Evolutionary conservation across 2,888 invertebrate species (phyloP).

Genomic region (Phalangium opilio): DNA sequence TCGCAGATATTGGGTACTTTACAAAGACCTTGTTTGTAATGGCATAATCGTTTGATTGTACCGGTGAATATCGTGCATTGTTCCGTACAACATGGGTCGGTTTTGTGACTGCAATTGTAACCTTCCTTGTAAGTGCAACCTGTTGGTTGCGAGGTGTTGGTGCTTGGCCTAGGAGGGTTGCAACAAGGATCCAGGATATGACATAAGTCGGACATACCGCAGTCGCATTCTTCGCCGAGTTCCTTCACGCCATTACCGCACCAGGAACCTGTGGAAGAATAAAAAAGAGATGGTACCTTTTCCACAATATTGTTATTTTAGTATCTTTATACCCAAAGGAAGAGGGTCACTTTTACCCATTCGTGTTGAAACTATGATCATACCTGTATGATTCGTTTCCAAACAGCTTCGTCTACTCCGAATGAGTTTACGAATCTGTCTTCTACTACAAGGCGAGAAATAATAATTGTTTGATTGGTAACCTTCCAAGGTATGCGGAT

Average conservation of each 20-base stretch:
- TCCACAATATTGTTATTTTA: no score
- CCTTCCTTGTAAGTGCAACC: not conserved
- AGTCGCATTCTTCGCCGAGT: conserved; percentile 2
- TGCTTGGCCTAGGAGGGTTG: not conserved
- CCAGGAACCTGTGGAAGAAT: not conserved
- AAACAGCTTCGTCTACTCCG: no score
- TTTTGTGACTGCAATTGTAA: not conserved
- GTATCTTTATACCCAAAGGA: no score
- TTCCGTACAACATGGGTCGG: not conserved
- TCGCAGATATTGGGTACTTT: not conserved
- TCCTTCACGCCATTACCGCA: not conserved
- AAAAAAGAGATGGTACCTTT: no score
- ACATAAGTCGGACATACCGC: not conserved
- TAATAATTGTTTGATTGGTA: no score
- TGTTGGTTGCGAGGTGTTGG: not conserved
- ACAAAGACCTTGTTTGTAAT: not conserved
- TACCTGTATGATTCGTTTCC: no score
- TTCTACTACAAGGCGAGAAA: no score
- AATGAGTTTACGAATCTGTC: no score
- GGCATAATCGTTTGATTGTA: not conserved
- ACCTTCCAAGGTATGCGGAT: no score
- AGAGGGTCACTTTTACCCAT: no score
- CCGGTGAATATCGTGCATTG: not conserved
- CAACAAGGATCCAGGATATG: not conserved
- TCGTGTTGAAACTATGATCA: no score